Base-by-base conservation (phyloP, 2,888 invertebrate genomes). In the Sturmia bella region DNA sequence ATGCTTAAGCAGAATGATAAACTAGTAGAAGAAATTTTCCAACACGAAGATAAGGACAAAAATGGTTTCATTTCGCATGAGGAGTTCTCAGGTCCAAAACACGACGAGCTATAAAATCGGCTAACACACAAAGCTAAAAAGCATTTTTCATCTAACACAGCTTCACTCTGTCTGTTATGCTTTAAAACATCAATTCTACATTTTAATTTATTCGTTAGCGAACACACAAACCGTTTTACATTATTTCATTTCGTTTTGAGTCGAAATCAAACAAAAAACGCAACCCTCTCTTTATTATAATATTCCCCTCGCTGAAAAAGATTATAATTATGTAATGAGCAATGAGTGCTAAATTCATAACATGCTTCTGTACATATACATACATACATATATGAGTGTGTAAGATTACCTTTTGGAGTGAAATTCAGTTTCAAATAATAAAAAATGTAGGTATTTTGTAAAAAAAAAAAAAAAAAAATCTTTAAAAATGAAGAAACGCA, bases 41-140 rank as follows among this genome's bases (percentile, higher is more conserved):
- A 97, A 89, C 98, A 98, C 90, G 98, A 99, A 91, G 98, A 99
- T 90, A 97, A 96, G 91, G 98, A 99, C 91, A 97, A 97, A 91
- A 98, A 99, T 89, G 98, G 98, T 80, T 97, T 94, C 92, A 98
- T 99, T 87, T 98, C 98, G 84, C 97, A 97, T 91, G 96, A 96
- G 61, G 98, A 99, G 91, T 99, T 99, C 92, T 97, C 97, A 27
- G 98, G 98, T 3, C 98, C 98, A 15, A 98, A 99, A 90, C 98
- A 98, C 91, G 99, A 99, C 91, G 99, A 98, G 92, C 95, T 99
- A 90, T 98, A 95, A 84, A 75, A 69, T 15, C 19, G 19, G 27
- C 52, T 73, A 37, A 57, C 12, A 27, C n/a, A 0, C 5, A 43
- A n/a, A 43, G n/a, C 5, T n/a, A 43, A 43, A 13, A 43, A 43